A percentile compares a stretch with the other conserved stretches of the same genome.
Evolutionary conservation across 2,888 invertebrate species (phyloP).

Genomic region (Nomada ruficornis): DNA sequence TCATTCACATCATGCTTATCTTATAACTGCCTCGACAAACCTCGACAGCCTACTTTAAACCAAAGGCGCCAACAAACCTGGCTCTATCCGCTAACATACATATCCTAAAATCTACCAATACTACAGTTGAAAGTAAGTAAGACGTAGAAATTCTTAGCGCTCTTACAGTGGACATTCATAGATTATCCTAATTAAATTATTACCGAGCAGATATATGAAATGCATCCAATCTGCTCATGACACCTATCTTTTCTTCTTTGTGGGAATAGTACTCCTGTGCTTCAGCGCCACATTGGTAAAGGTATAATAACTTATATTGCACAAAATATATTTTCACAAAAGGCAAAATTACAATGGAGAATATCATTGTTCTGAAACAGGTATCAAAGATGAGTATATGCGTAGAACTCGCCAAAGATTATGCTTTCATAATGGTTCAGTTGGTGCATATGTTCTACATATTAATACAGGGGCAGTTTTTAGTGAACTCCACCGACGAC

Average conservation of each 20-base stretch:
- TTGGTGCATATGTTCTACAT: slow-evolving; percentile 12
- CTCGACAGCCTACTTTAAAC: too few relatives aligned
- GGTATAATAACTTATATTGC: background rate
- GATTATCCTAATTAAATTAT: background rate
- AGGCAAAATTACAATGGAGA: fast-evolving
- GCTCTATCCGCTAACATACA: too few relatives aligned
- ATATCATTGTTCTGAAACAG: background rate
- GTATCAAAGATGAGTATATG: background rate
- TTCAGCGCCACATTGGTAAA: slow-evolving; percentile 21
- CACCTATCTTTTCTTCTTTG: background rate
- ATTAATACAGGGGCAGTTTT: slow-evolving; percentile 26
- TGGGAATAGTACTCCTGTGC: background rate
- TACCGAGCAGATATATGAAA: background rate
- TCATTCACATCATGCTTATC: too few relatives aligned
- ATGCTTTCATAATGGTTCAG: background rate
- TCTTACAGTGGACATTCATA: too few relatives aligned
- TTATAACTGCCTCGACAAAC: too few relatives aligned
- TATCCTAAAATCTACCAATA: too few relatives aligned
- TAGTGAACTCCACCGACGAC: background rate
- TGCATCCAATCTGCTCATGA: background rate
- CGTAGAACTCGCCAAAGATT: background rate
- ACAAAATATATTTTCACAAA: too few relatives aligned
- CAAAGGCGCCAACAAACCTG: too few relatives aligned
- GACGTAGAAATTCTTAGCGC: background rate
- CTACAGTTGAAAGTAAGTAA: background rate